phyloP scores from a whole-genome alignment of 2,113 vertebrate species.

The Bagarius yarrelli region DNA sequence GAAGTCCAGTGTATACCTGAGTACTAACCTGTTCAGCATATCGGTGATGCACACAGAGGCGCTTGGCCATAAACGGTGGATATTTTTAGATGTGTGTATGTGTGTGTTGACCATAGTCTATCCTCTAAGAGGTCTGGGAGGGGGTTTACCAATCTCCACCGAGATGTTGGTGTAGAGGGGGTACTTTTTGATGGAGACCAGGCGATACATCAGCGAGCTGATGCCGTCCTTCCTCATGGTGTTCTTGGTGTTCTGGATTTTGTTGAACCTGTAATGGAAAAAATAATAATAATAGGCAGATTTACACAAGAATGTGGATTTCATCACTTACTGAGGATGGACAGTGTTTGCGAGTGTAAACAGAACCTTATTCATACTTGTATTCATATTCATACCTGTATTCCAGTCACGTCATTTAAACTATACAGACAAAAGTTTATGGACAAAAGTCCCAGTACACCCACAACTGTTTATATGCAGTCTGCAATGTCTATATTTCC shows the following conservation, averaged over 20 bases:
- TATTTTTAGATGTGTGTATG: constrained; percentile 22
- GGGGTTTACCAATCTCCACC: constrained; percentile 91
- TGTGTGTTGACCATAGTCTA: constrained; percentile 59
- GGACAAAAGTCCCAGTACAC: no score
- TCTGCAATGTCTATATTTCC: no score
- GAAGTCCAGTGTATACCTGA: constrained; percentile 52
- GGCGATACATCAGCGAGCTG: constrained; percentile 86
- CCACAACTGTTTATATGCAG: no score
- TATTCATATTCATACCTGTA: no score
- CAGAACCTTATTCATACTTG: no score
- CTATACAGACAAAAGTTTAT: no score
- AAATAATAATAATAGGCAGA: constrained; percentile 21
- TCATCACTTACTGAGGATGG: no score
- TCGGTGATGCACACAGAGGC: constrained; percentile 39
- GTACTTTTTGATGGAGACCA: constrained; percentile 82
- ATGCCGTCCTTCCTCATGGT: constrained; percentile 97
- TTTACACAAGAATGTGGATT: background rate
- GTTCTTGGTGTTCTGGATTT: constrained; percentile 98
- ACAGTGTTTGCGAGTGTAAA: no score
- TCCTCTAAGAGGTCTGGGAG: constrained; percentile 82
- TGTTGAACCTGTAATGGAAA: constrained; percentile 83
- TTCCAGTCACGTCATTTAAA: no score
- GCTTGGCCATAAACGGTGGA: constrained; percentile 11
- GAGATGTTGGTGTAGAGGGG: constrained; percentile 96
- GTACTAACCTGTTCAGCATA: constrained; percentile 53